Evolutionary conservation across 2,113 vertebrate genomes (phyloP), one percentile per base, ranked within the genome.

Genomic region (Cairina moschata): DNA sequence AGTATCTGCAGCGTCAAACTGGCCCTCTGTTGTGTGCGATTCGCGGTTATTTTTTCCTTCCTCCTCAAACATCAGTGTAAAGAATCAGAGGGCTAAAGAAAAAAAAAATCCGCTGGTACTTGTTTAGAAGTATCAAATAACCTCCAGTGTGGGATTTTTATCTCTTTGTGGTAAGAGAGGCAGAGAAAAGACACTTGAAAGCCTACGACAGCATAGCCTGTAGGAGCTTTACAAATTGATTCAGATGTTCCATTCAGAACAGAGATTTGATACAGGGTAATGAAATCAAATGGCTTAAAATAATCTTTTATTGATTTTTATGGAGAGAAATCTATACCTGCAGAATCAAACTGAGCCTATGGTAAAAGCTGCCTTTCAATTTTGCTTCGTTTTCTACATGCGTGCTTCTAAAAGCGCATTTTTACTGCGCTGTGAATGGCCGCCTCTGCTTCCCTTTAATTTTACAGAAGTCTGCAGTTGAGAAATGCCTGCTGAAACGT

Each of bases 221-320:
- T 88, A 89, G 90, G 80, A 86, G 96, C 88, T 95, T 89, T 50
- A 69, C 92, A 68, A 72, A 94, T 93, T 80, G 92, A 92, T 93
- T 92, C 92, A 76, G 80, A 60, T 72, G 62, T 82, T 93, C 77
- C 86, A 66, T 94, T 96, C 95, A 84, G 74, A 79, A 65, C 69
- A 26, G 77, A 84, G 90, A 95, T 91, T 78, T 95, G 90, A 92
- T 92, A 71, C 77, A 38, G 82, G 29, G 56, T 79, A 78, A 82
- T 82, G 88, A 90, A 94, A 95, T 94, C 86, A 88, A 93, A 79
- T 58, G 15, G 77, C 83, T 87, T 81, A 82, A 95, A 95, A 95
- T 95, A 79, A 93, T 78, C 88, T 72, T 14, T 59, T 36, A 79
- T 79, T 84, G 93, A 96, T 93, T 95, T 93, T 84, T 44, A 89